Base-by-base conservation (phyloP, 2,797 vertebrate genomes). In the Acropternis orthonyx region DNA sequence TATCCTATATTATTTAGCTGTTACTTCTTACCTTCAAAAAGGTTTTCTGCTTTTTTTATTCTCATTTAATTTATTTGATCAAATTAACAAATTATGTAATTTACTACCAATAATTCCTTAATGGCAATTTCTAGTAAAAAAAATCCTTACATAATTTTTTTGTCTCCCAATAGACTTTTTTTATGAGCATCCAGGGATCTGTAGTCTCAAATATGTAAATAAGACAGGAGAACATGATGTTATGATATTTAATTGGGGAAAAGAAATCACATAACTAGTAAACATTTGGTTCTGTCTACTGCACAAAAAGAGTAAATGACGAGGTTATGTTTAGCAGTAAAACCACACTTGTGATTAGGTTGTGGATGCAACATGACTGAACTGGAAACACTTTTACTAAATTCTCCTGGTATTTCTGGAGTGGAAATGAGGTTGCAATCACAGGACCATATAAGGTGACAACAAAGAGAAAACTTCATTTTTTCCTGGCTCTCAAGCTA, bases 331-430 rank as follows among this genome's bases (percentile, higher is more conserved):
- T 88, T 82, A 85, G 58, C 34, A 81, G 30, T 72, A 75, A 83
- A 96, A 78, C 66, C 61, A 84, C 72, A 81, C 16, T 82, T 94
- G 58, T 4, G 34, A 79, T 90, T 90, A 85, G 32, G 63, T 48
- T 89, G 71, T 21, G 54, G 62, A 41, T 88, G 55, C 49, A 88
- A 24, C 34, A 44, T 81, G 49, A 67, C 72, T 94, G 51, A 93
- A 49, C n/a, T 96, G 59, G 49, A 91, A 92, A 88, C 56, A 62
- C 43, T 87, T 95, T 12, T 63, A 44, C 46, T 34, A 89, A 93
- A 93, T 81, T 92, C 62, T 84, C 23, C 44, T 88, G 59, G 39
- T 92, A 43, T 92, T 96, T 46, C 39, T 96, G 32, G 49, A 93
- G 30, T 95, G 87, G 51, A 94, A 91, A 79, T 54, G 66, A 76